phyloP scores from a whole-genome alignment of 1,140 invertebrate species.

The Rhopalosiphum padi region DNA sequence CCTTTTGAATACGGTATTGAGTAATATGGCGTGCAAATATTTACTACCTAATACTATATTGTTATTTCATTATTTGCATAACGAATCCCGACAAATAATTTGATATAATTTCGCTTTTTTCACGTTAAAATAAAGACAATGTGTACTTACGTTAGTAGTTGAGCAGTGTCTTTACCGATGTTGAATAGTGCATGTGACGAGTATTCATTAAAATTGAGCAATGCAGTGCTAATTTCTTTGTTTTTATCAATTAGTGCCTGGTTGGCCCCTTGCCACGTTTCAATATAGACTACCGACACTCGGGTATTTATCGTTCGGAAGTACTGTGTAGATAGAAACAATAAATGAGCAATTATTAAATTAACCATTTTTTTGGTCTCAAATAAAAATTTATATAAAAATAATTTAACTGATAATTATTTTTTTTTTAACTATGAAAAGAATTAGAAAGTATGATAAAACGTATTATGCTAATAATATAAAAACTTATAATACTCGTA shows the following conservation, averaged over 20 bases:
- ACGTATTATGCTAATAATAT: not conserved
- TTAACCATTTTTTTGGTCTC: not conserved
- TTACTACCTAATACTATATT: not conserved
- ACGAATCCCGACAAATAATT: not conserved
- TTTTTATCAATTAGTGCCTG: conserved; percentile 80
- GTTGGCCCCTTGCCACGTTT: conserved; percentile 92
- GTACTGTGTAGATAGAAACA: conserved; percentile 74
- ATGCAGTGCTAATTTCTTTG: conserved; percentile 84
- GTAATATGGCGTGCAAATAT: not conserved
- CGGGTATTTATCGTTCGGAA: conserved; percentile 91
- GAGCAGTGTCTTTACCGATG: conserved; percentile 86
- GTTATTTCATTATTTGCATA: not conserved
- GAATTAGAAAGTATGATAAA: not conserved
- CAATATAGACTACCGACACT: conserved; percentile 93
- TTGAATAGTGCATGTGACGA: conserved; percentile 81
- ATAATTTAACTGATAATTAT: not conserved
- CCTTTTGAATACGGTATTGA: not conserved
- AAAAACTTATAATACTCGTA: not conserved
- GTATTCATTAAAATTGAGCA: conserved; percentile 90
- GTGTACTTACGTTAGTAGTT: conserved; percentile 86
- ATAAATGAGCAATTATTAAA: not conserved
- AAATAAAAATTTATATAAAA: not conserved
- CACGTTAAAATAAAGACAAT: not conserved
- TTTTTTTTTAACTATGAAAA: not conserved
- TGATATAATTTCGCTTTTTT: not conserved